These are phyloP conservation scores for Asarcornis scutulata DNA, from an alignment of 2,113 vertebrate genomes.

Conservation along the genomic window DNA sequence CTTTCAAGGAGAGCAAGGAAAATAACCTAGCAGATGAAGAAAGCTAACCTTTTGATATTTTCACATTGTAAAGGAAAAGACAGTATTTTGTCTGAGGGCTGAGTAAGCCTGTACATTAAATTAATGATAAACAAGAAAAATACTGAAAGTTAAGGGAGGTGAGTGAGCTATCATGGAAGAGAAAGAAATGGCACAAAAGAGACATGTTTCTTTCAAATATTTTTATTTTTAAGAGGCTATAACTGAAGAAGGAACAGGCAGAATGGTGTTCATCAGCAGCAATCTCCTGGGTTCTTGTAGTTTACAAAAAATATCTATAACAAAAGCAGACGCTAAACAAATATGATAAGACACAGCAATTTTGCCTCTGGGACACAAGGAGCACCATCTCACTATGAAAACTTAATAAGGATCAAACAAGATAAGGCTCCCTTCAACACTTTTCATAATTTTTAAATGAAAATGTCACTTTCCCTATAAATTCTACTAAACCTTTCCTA, in stretches of 20 bases:
- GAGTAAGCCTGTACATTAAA: not conserved
- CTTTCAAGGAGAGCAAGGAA: not conserved
- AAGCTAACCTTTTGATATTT: not conserved
- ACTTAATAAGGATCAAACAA: constrained; percentile 8
- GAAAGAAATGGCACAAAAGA: not conserved
- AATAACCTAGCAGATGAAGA: not conserved
- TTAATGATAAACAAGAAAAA: not conserved
- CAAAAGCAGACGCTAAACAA: constrained; percentile 6
- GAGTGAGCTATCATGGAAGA: not conserved
- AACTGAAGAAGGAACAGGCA: not conserved
- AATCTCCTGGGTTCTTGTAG: not conserved
- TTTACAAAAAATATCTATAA: not conserved
- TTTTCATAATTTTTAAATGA: constrained; percentile 30
- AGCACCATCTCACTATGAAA: not conserved
- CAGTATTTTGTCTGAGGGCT: not conserved
- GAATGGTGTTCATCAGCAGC: not conserved
- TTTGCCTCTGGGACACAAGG: constrained; percentile 1
- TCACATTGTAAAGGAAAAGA: not conserved
- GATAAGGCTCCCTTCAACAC: not conserved
- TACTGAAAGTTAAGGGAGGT: not conserved
- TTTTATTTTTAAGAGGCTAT: not conserved
- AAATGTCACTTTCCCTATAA: constrained; percentile 5
- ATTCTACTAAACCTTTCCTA: not conserved
- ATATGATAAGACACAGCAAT: not conserved
- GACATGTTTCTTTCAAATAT: not conserved